These are phyloP conservation scores for Rhynchonycteris naso DNA, from an alignment of 2,797 vertebrate species.

Conservation along the genomic window DNA sequence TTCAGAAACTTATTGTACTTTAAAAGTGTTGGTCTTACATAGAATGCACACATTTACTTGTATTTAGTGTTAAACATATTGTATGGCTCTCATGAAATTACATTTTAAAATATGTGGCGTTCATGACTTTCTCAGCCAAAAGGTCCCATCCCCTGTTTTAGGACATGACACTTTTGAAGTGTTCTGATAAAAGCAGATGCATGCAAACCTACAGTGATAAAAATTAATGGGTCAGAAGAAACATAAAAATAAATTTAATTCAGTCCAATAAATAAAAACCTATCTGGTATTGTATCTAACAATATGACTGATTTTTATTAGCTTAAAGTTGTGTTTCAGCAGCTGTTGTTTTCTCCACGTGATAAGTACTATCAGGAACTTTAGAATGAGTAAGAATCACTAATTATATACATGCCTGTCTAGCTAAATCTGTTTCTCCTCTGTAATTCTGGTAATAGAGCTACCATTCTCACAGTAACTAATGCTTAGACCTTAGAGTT, in stretches of 20 bases:
- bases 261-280: neutral
- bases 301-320: slow-evolving; percentile 34
- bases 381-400: slow-evolving; percentile 20
- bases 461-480: neutral
- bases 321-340: slow-evolving; percentile 33
- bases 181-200: too few relatives aligned
- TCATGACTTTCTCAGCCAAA: too few relatives aligned
- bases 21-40: too few relatives aligned
- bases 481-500: neutral
- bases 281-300: neutral
- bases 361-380: neutral
- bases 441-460: neutral
- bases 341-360: slow-evolving; percentile 18
- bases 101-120: too few relatives aligned
- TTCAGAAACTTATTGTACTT: too few relatives aligned
- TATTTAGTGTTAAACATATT: too few relatives aligned
- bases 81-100: too few relatives aligned
- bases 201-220: slow-evolving; percentile 37
- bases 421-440: neutral
- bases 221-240: slow-evolving; percentile 33
- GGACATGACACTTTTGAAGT: too few relatives aligned
- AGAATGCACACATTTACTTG: too few relatives aligned
- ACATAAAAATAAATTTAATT: slow-evolving; percentile 46
- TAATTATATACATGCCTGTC: neutral
- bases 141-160: too few relatives aligned